phyloP scores from a whole-genome alignment of 2,888 invertebrate genomes.

The Melitaea athalia region DNA sequence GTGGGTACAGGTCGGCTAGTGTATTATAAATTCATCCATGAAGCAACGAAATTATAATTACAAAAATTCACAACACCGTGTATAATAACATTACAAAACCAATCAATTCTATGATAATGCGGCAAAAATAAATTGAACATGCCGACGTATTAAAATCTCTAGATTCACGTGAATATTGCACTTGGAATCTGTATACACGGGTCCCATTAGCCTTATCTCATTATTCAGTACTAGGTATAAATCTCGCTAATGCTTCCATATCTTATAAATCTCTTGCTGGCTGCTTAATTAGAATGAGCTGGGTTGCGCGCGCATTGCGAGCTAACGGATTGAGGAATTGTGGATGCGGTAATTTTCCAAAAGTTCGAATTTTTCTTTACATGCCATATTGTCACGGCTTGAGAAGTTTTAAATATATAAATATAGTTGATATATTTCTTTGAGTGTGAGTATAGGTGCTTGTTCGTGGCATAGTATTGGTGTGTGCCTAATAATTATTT shows the following conservation, averaged over 20 bases:
- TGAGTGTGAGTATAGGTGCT: too few species aligned
- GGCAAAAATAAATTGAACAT: constrained; percentile 37
- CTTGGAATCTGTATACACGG: constrained; percentile 49
- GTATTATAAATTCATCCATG: not conserved
- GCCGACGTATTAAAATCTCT: constrained; percentile 31
- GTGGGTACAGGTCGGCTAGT: too few species aligned
- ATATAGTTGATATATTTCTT: not conserved
- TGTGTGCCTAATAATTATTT: too few species aligned
- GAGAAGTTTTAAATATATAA: not conserved
- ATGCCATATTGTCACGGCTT: not conserved
- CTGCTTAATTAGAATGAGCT: constrained; percentile 76
- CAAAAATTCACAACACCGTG: constrained; percentile 15
- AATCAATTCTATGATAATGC: constrained; percentile 23
- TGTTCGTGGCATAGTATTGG: too few species aligned
- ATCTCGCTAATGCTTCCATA: constrained; percentile 77
- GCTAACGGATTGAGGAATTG: constrained; percentile 17
- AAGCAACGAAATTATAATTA: constrained; percentile 15
- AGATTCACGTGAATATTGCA: constrained; percentile 39
- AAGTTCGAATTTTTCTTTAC: not conserved
- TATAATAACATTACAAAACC: constrained; percentile 20
- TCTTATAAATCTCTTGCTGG: constrained; percentile 75
- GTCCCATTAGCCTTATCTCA: constrained; percentile 73
- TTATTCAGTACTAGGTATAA: constrained; percentile 75
- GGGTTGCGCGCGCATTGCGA: constrained; percentile 35
- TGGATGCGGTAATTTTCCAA: constrained; percentile 33